Conservation (phyloP, 1,140 invertebrate genomes). For the Drosophila lowei region DNA sequence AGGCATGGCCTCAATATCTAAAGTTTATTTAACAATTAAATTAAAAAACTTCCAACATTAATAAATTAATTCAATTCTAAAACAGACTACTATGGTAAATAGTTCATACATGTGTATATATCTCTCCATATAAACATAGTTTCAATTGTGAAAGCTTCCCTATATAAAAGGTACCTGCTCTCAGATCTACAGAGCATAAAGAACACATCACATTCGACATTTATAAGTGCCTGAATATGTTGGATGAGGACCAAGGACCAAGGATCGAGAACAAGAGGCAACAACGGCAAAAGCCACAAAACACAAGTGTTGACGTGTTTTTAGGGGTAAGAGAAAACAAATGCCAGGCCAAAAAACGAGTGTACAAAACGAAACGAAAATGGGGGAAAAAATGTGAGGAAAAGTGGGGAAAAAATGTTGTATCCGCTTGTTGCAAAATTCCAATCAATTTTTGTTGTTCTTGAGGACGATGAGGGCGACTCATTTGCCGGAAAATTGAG, state of each 20-base stretch:
- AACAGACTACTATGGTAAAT: no score
- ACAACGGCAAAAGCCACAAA: slow-evolving; percentile 54
- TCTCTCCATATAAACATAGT: no score
- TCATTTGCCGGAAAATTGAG: slow-evolving; percentile 81
- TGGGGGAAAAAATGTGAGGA: slow-evolving; percentile 22
- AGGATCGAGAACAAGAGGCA: slow-evolving; percentile 21
- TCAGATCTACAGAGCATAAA: neutral
- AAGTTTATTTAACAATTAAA: neutral
- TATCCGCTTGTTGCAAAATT: slow-evolving; percentile 72
- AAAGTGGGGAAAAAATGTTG: slow-evolving; percentile 38
- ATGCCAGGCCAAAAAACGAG: slow-evolving; percentile 15
- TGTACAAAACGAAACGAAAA: slow-evolving; percentile 11
- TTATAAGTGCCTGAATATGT: slow-evolving; percentile 35
- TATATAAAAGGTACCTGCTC: neutral
- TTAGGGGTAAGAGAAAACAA: slow-evolving; percentile 11
- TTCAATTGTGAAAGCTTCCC: neutral
- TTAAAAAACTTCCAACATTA: neutral
- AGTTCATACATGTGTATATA: no score
- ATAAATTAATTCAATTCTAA: no score
- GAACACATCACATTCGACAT: slow-evolving; percentile 34
- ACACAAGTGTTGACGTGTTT: slow-evolving; percentile 64
- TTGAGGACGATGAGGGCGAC: slow-evolving; percentile 43
- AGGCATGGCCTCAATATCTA: no score
- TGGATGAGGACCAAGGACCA: slow-evolving; percentile 15
- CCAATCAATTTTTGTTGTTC: slow-evolving; percentile 73